A percentile compares a stretch with the other conserved stretches of the same genome.
Evolutionary conservation across 2,113 vertebrate species (phyloP).

Genomic region (Cheilinus undulatus): DNA sequence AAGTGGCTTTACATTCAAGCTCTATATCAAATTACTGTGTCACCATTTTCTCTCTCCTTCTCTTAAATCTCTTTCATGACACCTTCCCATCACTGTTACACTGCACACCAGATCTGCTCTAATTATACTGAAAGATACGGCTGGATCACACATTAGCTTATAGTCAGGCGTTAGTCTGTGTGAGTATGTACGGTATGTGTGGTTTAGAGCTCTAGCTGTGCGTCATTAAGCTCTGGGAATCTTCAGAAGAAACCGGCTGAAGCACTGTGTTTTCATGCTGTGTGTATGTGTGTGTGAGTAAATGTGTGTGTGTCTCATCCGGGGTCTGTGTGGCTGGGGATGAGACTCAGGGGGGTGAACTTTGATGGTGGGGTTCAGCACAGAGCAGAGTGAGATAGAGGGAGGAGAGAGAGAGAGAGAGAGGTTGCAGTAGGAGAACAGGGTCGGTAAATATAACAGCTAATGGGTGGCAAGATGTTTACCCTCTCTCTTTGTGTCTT

Average conservation of each 20-base stretch:
- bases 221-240: conserved; percentile 44
- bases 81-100: conserved; percentile 30
- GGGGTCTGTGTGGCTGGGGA: conserved; percentile 31
- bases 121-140: conserved; percentile 44
- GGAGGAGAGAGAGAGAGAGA: conserved; percentile 22
- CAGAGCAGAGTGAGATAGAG: conserved; percentile 24
- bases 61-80: conserved; percentile 36
- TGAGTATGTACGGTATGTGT: neutral
- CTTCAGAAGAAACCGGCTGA: conserved; percentile 32
- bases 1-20: conserved; percentile 36
- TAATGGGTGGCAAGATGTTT: conserved; percentile 29
- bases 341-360: conserved; percentile 43
- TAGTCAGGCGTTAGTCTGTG: too few relatives aligned
- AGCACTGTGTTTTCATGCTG: conserved; percentile 17
- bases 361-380: conserved; percentile 44
- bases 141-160: conserved; percentile 17
- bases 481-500: neutral
- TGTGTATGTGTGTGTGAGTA: neutral
- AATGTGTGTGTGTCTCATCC: neutral
- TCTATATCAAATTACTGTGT: conserved; percentile 22
- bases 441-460: conserved; percentile 32
- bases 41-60: neutral
- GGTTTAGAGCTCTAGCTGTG: conserved; percentile 33
- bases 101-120: conserved; percentile 29
- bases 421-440: conserved; percentile 31